Evolutionary conservation across 1,140 invertebrate genomes (phyloP), one percentile per base, ranked within the genome.

Genomic region (Zaprionus gabonicus): DNA sequence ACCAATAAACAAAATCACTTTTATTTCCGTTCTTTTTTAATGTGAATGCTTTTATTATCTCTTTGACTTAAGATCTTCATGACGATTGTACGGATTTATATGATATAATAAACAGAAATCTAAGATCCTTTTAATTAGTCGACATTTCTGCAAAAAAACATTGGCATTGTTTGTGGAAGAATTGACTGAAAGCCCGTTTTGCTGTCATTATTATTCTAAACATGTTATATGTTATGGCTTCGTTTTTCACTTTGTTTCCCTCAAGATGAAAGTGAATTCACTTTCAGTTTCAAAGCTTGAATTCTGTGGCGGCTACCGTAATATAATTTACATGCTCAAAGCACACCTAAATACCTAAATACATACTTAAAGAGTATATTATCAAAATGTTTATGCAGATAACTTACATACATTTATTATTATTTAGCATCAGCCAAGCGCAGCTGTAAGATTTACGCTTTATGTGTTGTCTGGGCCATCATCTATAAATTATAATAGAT

Each of bases 401-500:
- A 25, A 25, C 46, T 51, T 51, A 46, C 41, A 46, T 46, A 46
- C 41, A 46, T 46, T 9, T 17, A 49, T 59, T 77, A 73, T 81
- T 46, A 46, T 65, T 65, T 38, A 69, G 63, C 59, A 38, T 55
- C 70, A 74, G 41, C 74, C 56, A 58, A 65, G 59, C 67, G 77
- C 36, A 83, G 71, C 71, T 68, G 20, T 31, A 55, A 74, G 63
- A 80, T 84, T 46, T 57, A 69, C 51, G 41, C 44, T 80, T 70
- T 57, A 57, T 58, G 59, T 41, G 38, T 65, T 31, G 60, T 70
- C 46, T 70, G 34, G 44, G 20, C 60, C 72, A 76, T 71, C 73
- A 70, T 71, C 80, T 57, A 67, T 59, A 71, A 82, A 88, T 84
- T 57, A 67, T 59, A 36, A 67, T 67, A 58, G 23, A 55, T 60